Percentiles rank a stretch among this genome's conserved stretches.
phyloP scores from a whole-genome alignment of 2,888 invertebrate genomes.

The Heliconius erato region DNA sequence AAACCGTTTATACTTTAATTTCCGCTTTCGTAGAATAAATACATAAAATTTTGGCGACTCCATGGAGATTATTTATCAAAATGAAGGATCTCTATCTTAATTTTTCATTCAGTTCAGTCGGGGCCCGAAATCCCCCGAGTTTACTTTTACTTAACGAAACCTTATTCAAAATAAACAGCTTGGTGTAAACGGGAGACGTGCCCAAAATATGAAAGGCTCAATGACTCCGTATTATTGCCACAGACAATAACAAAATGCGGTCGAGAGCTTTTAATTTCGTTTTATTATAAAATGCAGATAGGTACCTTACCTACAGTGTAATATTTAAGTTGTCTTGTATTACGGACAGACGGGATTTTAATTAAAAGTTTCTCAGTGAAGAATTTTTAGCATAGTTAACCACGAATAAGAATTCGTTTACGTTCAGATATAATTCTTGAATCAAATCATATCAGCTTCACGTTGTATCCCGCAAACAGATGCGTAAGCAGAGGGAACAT shows the following conservation, averaged over 20 bases:
- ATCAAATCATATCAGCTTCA: neutral
- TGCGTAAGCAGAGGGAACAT: no score
- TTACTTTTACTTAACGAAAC: conserved; percentile 82
- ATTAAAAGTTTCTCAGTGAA: conserved; percentile 35
- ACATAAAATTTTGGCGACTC: conserved; percentile 19
- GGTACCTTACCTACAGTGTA: conserved; percentile 15
- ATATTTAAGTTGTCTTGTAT: conserved; percentile 31
- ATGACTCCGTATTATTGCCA: conserved; percentile 73
- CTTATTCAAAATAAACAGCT: conserved; percentile 84
- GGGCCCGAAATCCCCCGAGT: conserved; percentile 68
- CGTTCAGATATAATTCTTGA: conserved; percentile 17
- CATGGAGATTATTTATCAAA: conserved; percentile 24
- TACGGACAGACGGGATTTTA: conserved; percentile 27
- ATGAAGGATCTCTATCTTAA: conserved; percentile 61
- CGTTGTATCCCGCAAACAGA: no score
- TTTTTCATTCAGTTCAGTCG: conserved; percentile 78
- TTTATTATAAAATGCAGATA: conserved; percentile 45
- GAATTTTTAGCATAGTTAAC: neutral
- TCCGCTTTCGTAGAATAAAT: conserved; percentile 13
- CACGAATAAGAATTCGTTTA: conserved; percentile 20
- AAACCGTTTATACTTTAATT: conserved; percentile 11
- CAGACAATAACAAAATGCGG: conserved; percentile 68
- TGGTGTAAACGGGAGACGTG: conserved; percentile 81
- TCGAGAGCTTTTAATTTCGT: conserved; percentile 50
- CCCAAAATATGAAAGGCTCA: conserved; percentile 72